Percentiles rank a stretch among this genome's conserved stretches.
These are phyloP conservation scores for Acrobasis consociella DNA, from an alignment of 2,888 invertebrate species.

Conservation along the genomic window DNA sequence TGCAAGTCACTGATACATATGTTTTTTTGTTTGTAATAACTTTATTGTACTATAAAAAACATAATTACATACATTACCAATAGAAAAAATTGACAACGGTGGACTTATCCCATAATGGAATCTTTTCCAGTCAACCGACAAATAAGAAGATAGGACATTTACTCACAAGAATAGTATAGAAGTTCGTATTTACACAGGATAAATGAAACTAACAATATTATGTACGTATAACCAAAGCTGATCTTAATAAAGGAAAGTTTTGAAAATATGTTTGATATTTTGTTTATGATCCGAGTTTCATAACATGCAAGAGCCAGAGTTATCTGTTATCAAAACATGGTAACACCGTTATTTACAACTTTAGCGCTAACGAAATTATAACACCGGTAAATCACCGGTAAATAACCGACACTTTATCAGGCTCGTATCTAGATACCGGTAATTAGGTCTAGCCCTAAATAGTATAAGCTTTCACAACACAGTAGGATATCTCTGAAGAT, in stretches of 20 bases:
- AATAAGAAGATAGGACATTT: too few species aligned
- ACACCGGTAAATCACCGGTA: conserved; percentile 13
- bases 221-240: background rate
- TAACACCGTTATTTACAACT: conserved; percentile 7
- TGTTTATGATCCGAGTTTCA: background rate
- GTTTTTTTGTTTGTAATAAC: too few species aligned
- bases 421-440: background rate
- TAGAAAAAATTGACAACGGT: too few species aligned
- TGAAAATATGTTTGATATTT: too few species aligned
- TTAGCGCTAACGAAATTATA: conserved; percentile 3
- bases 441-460: background rate
- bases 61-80: too few species aligned
- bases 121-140: too few species aligned
- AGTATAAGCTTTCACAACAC: conserved; percentile 5
- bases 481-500: background rate
- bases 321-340: conserved; percentile 11
- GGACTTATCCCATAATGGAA: too few species aligned
- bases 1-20: too few species aligned
- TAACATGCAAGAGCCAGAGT: background rate
- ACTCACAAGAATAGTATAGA: too few species aligned
- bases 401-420: conserved; percentile 12
- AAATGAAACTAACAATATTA: too few species aligned
- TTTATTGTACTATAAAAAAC: too few species aligned
- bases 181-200: too few species aligned
- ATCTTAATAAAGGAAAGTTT: background rate